phyloP scores from a whole-genome alignment of 2,113 vertebrate genomes.

The Sardina pilchardus region DNA sequence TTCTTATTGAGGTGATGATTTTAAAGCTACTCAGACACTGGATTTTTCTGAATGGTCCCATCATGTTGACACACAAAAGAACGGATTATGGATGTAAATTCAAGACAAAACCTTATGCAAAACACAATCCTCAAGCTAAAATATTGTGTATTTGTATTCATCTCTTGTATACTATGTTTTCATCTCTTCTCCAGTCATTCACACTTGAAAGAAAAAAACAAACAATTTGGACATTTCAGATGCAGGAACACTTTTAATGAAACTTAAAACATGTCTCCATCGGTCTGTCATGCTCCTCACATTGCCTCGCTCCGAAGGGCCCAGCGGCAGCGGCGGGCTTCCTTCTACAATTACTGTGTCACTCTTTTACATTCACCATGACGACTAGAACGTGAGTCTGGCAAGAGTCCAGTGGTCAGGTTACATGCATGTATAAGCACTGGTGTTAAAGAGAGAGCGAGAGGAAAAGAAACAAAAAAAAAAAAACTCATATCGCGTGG shows the following conservation, averaged over 20 bases:
- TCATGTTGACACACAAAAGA: no score
- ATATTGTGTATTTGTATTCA: neutral
- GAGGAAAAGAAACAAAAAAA: neutral
- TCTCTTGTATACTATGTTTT: neutral
- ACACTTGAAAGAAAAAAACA: neutral
- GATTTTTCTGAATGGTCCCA: no score
- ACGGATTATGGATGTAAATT: no score
- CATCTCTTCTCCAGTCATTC: neutral
- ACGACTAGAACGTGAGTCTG: neutral
- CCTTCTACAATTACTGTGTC: neutral
- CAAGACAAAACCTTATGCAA: neutral
- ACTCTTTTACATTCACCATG: conserved; percentile 15
- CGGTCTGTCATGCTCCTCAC: neutral
- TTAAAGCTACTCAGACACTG: no score
- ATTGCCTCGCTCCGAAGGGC: neutral
- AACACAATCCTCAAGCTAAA: neutral
- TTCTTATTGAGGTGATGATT: no score
- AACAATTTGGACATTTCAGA: neutral
- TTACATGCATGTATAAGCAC: neutral
- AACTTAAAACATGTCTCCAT: neutral
- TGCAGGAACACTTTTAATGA: conserved; percentile 6
- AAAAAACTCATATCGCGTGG: neutral
- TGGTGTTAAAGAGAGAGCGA: neutral
- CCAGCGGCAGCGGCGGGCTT: neutral
- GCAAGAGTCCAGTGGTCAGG: conserved; percentile 1